Evolutionary conservation across 1,140 invertebrate genomes (phyloP).

Genomic region (Ceratina calcarata): DNA sequence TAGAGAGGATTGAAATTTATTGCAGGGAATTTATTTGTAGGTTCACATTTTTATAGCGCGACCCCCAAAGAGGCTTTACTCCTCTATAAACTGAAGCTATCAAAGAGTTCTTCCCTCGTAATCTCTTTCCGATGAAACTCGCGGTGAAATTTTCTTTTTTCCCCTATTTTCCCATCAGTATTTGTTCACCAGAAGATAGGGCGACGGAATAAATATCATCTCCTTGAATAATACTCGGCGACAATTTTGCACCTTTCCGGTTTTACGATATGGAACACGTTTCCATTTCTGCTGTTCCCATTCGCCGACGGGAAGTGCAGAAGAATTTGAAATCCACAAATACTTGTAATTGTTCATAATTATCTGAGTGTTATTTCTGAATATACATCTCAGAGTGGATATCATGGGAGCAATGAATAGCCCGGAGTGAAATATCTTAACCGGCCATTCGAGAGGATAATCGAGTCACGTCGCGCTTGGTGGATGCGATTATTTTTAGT

Average conservation of each 20-base stretch:
- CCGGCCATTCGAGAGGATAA: constrained; percentile 6
- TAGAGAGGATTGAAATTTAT: neutral
- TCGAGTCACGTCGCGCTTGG: constrained; percentile 1
- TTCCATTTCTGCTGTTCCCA: no score
- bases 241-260: neutral
- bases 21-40: constrained; percentile 1
- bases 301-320: no score
- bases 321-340: no score
- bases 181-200: neutral
- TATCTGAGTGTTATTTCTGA: neutral
- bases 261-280: neutral
- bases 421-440: constrained; percentile 4
- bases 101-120: neutral
- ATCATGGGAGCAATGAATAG: neutral
- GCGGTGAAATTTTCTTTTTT: neutral
- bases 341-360: no score
- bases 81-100: constrained; percentile 19
- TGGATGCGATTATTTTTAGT: constrained; percentile 19
- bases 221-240: neutral
- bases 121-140: constrained; percentile 19
- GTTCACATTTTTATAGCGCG: neutral
- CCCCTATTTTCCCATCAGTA: neutral
- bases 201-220: neutral
- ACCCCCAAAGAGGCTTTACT: neutral
- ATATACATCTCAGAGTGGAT: neutral